Percentiles rank a stretch among this genome's conserved stretches.
phyloP scores from a whole-genome alignment of 2,113 vertebrate genomes.

The Vanacampus margaritifer region DNA sequence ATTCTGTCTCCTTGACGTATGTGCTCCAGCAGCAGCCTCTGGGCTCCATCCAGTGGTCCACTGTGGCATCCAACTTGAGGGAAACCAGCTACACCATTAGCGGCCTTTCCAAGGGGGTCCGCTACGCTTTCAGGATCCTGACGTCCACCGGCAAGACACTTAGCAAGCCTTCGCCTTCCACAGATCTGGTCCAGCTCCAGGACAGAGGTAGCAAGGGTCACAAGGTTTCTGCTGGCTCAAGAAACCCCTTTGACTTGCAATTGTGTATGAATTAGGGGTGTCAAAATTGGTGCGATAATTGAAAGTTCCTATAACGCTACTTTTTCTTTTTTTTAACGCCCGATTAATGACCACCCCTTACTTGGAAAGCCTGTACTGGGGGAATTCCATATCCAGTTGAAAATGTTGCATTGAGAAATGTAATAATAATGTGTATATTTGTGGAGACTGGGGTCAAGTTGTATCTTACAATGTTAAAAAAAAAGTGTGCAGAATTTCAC shows the following conservation, averaged over 20 bases:
- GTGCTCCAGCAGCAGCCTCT: slow-evolving; percentile 88
- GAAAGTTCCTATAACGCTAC: no score
- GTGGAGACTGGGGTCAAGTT: no score
- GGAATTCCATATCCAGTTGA: no score
- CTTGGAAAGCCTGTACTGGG: no score
- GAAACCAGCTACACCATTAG: slow-evolving; percentile 76
- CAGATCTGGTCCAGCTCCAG: slow-evolving; percentile 80
- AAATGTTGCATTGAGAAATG: no score
- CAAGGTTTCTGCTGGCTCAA: neutral
- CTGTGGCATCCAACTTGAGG: slow-evolving; percentile 74
- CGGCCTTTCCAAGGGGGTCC: slow-evolving; percentile 81
- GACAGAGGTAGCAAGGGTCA: slow-evolving; percentile 74
- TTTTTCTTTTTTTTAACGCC: no score
- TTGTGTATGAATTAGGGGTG: no score
- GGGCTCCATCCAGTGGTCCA: slow-evolving; percentile 86
- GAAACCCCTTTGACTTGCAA: neutral
- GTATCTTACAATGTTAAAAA: no score
- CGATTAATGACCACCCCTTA: no score
- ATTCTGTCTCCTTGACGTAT: slow-evolving; percentile 78
- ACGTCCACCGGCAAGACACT: slow-evolving; percentile 80
- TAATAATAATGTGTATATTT: no score
- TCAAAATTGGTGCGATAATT: no score
- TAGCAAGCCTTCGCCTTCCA: slow-evolving; percentile 84
- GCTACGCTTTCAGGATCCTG: slow-evolving; percentile 87
- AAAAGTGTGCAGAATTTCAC: no score